Evolutionary conservation across 1,140 invertebrate species (phyloP), one percentile per base, ranked within the genome.

Genomic region (Cardiocondyla obscurior): DNA sequence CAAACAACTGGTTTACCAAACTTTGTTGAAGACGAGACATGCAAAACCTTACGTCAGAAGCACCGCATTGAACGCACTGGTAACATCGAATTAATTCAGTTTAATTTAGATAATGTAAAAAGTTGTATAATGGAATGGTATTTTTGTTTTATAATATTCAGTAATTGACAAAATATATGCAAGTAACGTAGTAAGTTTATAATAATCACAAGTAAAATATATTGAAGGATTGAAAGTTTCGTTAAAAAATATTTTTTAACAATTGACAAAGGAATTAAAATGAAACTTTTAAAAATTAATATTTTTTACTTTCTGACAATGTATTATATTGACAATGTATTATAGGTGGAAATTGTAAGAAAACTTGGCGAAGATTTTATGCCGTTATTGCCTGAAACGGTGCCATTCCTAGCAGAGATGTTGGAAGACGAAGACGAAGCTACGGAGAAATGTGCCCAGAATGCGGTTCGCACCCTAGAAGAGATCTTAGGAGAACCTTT

Each of bases 1-100:
- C 96, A 98, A 98, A 91, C 95, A 97, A 86, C 93, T 99, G 3
- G 98, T 98, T 90, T 98, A 98, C 93, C 97, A 98, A 93, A 96
- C 98, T 67, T 93, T 99, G 19, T 94, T 99, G 55, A 99, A 99
- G 94, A 98, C 97, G 0, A 95, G 97, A 84, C 96, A 97, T 89
- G 95, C 95, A 85, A 95, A 96, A 67, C 94, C 96, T n/a, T 83
- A 90, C 8, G 92, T 94, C 2, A 87, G 94, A 51, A 91, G 89
- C 12, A 89, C 92, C 0, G 92, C 92, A 0, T 57, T 94, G 3
- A 90, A 89, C 65, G 88, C 92, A 51, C 51, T 94, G 70, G 93
- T 94, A 81, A 93, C 62, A 51, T 81, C 1, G 28, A 7, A 81
- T 25, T 55, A 36, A 22, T 62, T 33, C 12, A 36, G 42, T 33